Evolutionary conservation across 2,113 vertebrate species (phyloP).

Genomic region (Lepus europaeus): DNA sequence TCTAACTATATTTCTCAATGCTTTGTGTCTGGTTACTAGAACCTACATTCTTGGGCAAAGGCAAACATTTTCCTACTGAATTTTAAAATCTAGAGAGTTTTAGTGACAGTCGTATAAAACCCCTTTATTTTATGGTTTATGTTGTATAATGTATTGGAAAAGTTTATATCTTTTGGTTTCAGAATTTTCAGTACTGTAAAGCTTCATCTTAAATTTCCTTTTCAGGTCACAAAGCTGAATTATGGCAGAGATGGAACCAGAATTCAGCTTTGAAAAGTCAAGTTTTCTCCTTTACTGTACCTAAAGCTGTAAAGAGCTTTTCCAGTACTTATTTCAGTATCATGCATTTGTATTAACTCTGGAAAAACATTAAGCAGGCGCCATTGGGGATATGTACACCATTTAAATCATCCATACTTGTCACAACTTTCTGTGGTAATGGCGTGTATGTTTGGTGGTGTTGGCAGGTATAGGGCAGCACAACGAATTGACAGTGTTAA

Average conservation of each 20-base stretch:
- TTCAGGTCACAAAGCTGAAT: background rate
- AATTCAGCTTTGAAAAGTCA: background rate
- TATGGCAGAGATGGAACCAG: background rate
- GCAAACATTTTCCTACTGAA: conserved; percentile 50
- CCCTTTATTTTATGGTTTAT: conserved; percentile 52
- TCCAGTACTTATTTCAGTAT: conserved; percentile 23
- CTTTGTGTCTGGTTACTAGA: conserved; percentile 35
- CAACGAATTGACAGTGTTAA: background rate
- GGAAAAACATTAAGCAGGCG: background rate
- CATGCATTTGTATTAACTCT: background rate
- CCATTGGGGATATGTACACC: background rate
- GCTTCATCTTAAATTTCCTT: background rate
- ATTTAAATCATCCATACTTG: background rate
- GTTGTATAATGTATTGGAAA: background rate
- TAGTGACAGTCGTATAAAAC: background rate
- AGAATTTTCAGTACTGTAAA: conserved; percentile 33
- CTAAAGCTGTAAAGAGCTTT: conserved; percentile 19
- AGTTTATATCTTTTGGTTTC: background rate
- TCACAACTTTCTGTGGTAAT: background rate
- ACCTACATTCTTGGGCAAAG: conserved; percentile 19
- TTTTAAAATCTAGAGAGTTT: conserved; percentile 40
- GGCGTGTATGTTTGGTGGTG: background rate
- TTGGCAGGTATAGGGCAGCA: background rate
- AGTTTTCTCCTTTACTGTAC: background rate
- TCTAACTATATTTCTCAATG: background rate